Evolutionary conservation across 2,888 invertebrate genomes (phyloP), one percentile per base, ranked within the genome.

Genomic region (Siphonodentalium dalli): DNA sequence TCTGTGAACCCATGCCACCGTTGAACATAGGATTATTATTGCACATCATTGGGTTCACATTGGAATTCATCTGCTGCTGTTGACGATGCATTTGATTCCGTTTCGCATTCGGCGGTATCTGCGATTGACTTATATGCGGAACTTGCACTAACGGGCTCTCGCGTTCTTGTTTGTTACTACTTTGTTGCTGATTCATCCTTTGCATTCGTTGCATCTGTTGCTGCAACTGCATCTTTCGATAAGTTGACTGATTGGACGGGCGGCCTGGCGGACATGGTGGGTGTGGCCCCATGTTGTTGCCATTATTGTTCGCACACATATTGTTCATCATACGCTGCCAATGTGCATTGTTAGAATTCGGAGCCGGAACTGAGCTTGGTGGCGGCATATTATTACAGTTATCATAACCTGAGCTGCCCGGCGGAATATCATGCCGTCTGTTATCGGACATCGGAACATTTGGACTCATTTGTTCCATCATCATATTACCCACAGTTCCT

Each of bases 131-230:
- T 41, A 79, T 76, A 52, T 77, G 78, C 9, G 78, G 78, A 20
- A 79, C 79, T 54, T 79, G 79, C 8, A 79, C 77, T 61, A 75
- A 74, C 5, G 79, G 79, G 49, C 76, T 77, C n/a, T 66, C 63
- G 9, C 74, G 58, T 51, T 77, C 71, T 24, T 61, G 54, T 39
- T 65, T 65, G 20, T 44, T 46, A 33, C 23, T 50, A 41, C 33
- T 34, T 31, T 29, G 45, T 37, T 20, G 26, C 28, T 46, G 46
- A 35, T 18, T 37, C 3, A 24, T 18, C 26, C 20, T 37, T 24
- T n/a, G 18, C 13, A 23, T 20, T 11, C 15, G 9, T 18, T 31
- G 35, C 28, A 23, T 18, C 54, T 41, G 33, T 39, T 42, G 46
- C 23, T 21, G 23, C 21, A 35, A 28, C 26, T 29, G 47, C 33